Percentiles rank a stretch among this genome's conserved stretches.
phyloP scores from a whole-genome alignment of 2,888 invertebrate genomes.

The Metacarcinus magister region DNA sequence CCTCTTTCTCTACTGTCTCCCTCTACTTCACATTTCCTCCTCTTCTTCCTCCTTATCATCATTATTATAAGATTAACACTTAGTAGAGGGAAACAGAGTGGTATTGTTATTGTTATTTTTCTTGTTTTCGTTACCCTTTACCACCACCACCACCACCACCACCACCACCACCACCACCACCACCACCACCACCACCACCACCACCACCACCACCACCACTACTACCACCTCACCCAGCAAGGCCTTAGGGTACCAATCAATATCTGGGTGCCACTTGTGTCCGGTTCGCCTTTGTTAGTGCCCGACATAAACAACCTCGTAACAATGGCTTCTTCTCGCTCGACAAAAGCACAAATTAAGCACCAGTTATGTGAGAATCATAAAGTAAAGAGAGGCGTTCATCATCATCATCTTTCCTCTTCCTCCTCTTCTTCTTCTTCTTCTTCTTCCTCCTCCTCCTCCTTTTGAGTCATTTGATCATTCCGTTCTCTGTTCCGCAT shows the following conservation, averaged over 20 bases:
- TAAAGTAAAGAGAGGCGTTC: slow-evolving; percentile 66
- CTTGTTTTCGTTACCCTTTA: background rate
- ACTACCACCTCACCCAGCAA: slow-evolving; percentile 20
- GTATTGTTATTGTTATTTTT: background rate
- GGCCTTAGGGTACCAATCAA: slow-evolving; percentile 58
- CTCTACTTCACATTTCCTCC: background rate
- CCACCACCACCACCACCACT: background rate
- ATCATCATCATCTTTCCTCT: slow-evolving; percentile 36
- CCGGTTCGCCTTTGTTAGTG: slow-evolving; percentile 47
- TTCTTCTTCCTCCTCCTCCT: background rate
- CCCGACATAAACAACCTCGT: slow-evolving; percentile 58
- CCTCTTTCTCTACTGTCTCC: background rate
- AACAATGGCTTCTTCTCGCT: slow-evolving; percentile 58
- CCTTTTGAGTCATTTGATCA: background rate
- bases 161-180: background rate
- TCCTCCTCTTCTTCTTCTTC: background rate
- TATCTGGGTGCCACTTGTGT: slow-evolving; percentile 50
- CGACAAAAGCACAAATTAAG: slow-evolving; percentile 72
- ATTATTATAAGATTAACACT: background rate
- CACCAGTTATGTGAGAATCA: slow-evolving; percentile 67
- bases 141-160: background rate
- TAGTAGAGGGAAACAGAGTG: background rate
- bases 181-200: background rate
- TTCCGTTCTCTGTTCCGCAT: background rate
- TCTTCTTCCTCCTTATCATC: background rate